These are phyloP conservation scores for Trididemnum clinides DNA, from an alignment of 23 tunicate species.

Conservation along the genomic window DNA sequence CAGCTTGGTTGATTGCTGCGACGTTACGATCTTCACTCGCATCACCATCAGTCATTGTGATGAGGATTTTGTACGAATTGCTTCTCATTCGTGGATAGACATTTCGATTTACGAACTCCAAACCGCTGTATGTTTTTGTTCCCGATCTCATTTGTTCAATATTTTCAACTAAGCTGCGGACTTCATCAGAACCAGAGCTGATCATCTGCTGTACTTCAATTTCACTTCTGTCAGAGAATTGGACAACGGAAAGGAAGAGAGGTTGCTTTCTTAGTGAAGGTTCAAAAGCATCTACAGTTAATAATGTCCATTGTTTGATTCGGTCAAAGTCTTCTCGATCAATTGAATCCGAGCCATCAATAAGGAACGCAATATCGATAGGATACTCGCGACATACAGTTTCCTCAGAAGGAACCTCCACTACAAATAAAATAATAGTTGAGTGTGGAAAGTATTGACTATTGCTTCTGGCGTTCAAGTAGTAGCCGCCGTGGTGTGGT, in stretches of 20 bases:
- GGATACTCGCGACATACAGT: conserved; percentile 58
- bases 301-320: conserved; percentile 70
- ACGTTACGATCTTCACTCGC: conserved; percentile 73
- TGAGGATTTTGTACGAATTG: conserved; percentile 65
- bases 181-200: conserved; percentile 17
- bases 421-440: too few relatives aligned
- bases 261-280: conserved; percentile 32
- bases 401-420: background rate
- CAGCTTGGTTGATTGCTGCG: conserved; percentile 67
- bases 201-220: conserved; percentile 50
- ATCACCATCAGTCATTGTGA: conserved; percentile 93
- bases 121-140: conserved; percentile 79
- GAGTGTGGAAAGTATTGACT: too few relatives aligned
- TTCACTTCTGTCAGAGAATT: conserved; percentile 64
- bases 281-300: conserved; percentile 60
- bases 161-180: conserved; percentile 25
- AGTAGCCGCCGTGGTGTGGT: too few relatives aligned
- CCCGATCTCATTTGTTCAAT: conserved; percentile 83
- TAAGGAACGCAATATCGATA: conserved; percentile 80
- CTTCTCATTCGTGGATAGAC: conserved; percentile 62
- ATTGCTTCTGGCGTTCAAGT: too few relatives aligned
- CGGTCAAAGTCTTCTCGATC: conserved; percentile 69
- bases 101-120: conserved; percentile 50
- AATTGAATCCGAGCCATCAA: conserved; percentile 92
- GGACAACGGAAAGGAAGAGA: conserved; percentile 68